phyloP scores from a whole-genome alignment of 2,797 vertebrate species.

The Emydoidea blandingii region DNA sequence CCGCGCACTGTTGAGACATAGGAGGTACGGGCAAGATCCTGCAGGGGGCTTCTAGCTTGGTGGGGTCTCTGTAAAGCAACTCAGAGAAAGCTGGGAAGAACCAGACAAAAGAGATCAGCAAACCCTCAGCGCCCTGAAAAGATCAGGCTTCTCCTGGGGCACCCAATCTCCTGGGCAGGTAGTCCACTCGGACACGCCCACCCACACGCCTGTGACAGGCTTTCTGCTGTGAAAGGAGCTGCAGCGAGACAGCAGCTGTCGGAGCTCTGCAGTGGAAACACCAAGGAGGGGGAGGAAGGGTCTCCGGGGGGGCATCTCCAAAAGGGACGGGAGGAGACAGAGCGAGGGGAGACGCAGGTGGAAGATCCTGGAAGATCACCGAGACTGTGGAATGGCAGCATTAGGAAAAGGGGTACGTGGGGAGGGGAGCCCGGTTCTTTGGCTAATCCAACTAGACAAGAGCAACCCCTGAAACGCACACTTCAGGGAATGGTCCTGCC shows the following conservation, averaged over 20 bases:
- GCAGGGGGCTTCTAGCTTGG: neutral
- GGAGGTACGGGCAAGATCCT: too few species aligned
- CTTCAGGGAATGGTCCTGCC: neutral
- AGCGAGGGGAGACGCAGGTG: neutral
- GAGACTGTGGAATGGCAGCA: neutral
- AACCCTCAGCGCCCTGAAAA: neutral
- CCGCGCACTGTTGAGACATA: too few species aligned
- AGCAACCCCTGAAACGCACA: accelerated
- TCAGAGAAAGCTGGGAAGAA: neutral
- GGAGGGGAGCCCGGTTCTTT: neutral
- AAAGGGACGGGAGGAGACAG: neutral
- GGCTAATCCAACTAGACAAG: neutral
- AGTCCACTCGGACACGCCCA: neutral
- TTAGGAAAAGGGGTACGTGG: neutral
- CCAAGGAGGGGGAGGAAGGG: neutral
- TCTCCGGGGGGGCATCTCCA: neutral
- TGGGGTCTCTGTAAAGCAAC: neutral
- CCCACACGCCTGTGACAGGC: too few species aligned
- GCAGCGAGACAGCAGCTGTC: neutral
- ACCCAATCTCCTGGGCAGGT: neutral
- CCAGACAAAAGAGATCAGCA: neutral
- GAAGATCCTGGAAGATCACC: neutral
- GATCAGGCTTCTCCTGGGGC: neutral
- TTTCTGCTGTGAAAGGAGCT: neutral
- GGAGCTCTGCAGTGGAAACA: neutral